Conservation (phyloP, 2,113 vertebrate species). For the Cephalopholis sonnerati region DNA sequence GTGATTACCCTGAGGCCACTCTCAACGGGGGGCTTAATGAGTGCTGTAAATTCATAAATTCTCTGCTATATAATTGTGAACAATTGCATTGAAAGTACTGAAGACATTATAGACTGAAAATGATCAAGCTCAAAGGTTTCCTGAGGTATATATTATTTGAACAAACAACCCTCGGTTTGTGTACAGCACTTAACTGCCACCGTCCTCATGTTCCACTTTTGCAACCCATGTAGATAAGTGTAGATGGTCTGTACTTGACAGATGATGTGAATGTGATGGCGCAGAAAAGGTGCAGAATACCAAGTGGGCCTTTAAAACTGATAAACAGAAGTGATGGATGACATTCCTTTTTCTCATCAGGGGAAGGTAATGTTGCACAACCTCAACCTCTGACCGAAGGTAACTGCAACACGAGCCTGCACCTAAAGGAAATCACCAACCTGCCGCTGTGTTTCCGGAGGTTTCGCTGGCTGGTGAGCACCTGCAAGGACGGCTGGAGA, state of each 20-base stretch:
- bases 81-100: background rate
- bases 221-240: background rate
- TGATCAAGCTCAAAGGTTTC: background rate
- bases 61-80: background rate
- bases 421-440: constrained; percentile 64
- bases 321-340: constrained; percentile 45
- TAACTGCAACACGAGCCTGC: constrained; percentile 62
- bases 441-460: constrained; percentile 75
- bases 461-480: constrained; percentile 75
- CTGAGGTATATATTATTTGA: background rate
- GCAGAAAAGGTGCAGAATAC: constrained; percentile 1
- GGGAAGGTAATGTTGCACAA: constrained; percentile 45
- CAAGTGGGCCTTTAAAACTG: background rate
- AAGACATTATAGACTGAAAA: background rate
- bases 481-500: constrained; percentile 83
- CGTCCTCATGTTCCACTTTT: background rate
- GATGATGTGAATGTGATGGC: constrained; percentile 2
- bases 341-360: constrained; percentile 52
- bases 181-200: background rate
- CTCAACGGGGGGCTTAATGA: background rate
- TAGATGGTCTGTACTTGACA: constrained; percentile 14
- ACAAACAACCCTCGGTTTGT: constrained; percentile 5
- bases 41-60: background rate
- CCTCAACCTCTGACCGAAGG: constrained; percentile 63
- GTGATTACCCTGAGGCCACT: background rate